Evolutionary conservation across 1,140 invertebrate species (phyloP), one percentile per base, ranked within the genome.

Genomic region (Drosophila simulans): DNA sequence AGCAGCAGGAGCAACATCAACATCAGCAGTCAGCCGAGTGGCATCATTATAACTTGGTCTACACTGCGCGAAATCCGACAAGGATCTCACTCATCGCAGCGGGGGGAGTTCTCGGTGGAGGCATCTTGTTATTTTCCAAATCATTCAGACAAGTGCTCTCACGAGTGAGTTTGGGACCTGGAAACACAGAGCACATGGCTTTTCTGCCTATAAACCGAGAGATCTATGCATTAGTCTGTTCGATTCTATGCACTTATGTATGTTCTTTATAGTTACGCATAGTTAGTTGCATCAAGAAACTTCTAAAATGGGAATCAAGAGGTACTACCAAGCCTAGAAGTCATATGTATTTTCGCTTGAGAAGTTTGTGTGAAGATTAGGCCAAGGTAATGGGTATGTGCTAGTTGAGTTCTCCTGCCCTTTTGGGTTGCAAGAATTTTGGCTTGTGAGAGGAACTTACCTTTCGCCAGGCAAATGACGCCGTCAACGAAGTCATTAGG

Each of bases 401-500:
- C 31, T 22, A 63, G 57, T 62, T 64, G 13, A 27, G 15, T 37
- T 43, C 4, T 11, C 62, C n/a, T 25, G 31, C 0, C 8, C 7
- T 51, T 25, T 13, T 3, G n/a, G 13, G 20, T 1, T 27, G 11
- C 0, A 0, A 34, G 60, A 35, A 45, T 65, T 68, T 65, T 65
- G 64, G 59, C 64, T 27, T 51, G 64, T 13, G 58, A 20, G 31
- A 8, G 31, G 31, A 31, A 31, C 56, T 58, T 57, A 63, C 72
- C 74, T 85, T 80, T 86, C 56, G 72, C 59, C 49, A 65, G 68
- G 82, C 74, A 86, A 86, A 86, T 86, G 83, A 74, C 74, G 63
- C 75, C 78, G 82, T 86, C 83, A 86, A 86, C 82, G 78, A 69
- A 86, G 82, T 86, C 82, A 86, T 86, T 86, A 86, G 82, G 70